These are phyloP conservation scores for Apis cerana DNA, from an alignment of 1,140 invertebrate species.

Conservation along the genomic window DNA sequence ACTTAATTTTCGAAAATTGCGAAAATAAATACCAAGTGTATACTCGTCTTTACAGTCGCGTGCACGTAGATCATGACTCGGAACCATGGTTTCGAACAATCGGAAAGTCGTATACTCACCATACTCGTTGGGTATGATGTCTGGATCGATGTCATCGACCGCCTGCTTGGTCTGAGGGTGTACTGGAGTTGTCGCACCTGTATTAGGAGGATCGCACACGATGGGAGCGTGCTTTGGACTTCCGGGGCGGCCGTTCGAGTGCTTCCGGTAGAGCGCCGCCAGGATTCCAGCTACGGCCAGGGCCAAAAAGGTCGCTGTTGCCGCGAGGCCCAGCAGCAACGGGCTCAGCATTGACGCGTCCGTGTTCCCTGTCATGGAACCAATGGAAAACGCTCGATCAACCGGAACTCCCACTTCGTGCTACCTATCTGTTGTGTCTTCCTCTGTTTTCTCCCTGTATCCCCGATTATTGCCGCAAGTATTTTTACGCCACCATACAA, in stretches of 20 bases:
- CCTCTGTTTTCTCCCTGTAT: slow-evolving; percentile 1
- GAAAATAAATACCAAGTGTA: background rate
- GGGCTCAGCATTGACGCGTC: slow-evolving; percentile 84
- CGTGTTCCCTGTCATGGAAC: slow-evolving; percentile 68
- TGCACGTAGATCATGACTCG: slow-evolving; percentile 28
- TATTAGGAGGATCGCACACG: slow-evolving; percentile 81
- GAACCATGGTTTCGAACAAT: slow-evolving; percentile 32
- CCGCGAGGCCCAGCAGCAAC: slow-evolving; percentile 86
- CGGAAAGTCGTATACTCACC: slow-evolving; percentile 81
- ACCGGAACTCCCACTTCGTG: slow-evolving; percentile 59
- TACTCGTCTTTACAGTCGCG: background rate
- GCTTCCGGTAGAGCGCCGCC: slow-evolving; percentile 85
- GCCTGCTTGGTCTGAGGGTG: slow-evolving; percentile 75
- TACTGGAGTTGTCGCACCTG: slow-evolving; percentile 79
- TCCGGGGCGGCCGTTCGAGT: slow-evolving; percentile 80
- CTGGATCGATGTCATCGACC: slow-evolving; percentile 87
- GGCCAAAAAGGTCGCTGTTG: slow-evolving; percentile 86
- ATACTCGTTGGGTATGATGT: slow-evolving; percentile 92
- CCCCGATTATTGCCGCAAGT: slow-evolving; percentile 33
- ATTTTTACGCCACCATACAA: background rate
- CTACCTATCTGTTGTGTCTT: slow-evolving; percentile 28
- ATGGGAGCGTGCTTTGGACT: slow-evolving; percentile 86
- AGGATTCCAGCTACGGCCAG: slow-evolving; percentile 87
- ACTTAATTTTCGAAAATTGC: too few species aligned
- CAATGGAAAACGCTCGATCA: slow-evolving; percentile 66